Percentiles rank a stretch among this genome's conserved stretches.
These are phyloP conservation scores for Lathamus discolor DNA, from an alignment of 2,113 vertebrate genomes.

Conservation along the genomic window DNA sequence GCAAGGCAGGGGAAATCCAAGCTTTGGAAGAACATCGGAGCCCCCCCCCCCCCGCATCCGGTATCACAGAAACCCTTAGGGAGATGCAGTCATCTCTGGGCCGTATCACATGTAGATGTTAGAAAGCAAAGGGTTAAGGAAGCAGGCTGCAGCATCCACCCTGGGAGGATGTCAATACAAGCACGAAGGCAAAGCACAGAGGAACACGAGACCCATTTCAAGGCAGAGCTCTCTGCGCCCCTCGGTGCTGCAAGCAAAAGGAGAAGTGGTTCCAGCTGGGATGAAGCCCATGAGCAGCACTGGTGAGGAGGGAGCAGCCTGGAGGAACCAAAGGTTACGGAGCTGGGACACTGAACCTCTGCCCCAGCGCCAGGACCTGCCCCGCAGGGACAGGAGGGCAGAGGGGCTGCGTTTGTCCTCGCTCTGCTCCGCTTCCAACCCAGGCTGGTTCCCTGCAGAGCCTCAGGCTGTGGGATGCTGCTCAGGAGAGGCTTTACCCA, in stretches of 20 bases:
- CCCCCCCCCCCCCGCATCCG: background rate
- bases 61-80: background rate
- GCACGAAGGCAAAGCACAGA: background rate
- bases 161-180: background rate
- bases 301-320: background rate
- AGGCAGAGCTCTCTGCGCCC: background rate
- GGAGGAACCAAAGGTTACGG: background rate
- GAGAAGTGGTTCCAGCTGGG: background rate
- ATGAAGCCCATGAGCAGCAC: rapidly evolving
- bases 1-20: background rate
- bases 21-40: background rate
- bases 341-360: background rate
- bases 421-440: background rate
- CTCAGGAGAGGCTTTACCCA: background rate
- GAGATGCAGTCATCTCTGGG: rapidly evolving
- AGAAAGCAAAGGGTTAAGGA: background rate
- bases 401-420: background rate
- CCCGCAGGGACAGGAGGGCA: background rate
- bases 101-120: background rate
- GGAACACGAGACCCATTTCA: background rate
- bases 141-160: background rate
- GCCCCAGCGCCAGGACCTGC: too few relatives aligned
- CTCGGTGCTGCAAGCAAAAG: background rate
- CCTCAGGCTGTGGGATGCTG: background rate
- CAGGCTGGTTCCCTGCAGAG: background rate